Base-by-base conservation (phyloP, 2,888 invertebrate genomes). In the Malthinus seriepunctatus region DNA sequence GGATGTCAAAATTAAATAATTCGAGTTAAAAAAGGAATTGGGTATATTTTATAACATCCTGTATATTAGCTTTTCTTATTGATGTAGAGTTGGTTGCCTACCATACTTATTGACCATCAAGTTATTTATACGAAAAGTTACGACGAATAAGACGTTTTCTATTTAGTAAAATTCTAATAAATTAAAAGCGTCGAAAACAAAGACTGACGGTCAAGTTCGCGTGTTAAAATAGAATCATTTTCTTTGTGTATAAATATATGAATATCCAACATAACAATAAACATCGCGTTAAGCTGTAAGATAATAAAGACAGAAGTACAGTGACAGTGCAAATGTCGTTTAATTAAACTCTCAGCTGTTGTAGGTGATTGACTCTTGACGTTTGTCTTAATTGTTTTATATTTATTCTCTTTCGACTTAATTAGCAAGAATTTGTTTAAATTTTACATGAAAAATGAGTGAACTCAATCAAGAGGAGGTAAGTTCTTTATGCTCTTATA, bases 401-500 rank as follows among this genome's bases (percentile, higher is more conserved):
- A 32, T 23, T 37, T 34, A 38, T 31, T 42, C 38, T 53, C 70
- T 72, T 72, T 39, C 23, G n/a, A 12, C 14, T n/a, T n/a, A 42
- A 15, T 15, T 70, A 70, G 64, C n/a, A 66, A 69, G 69, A 68
- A 69, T 70, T 69, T 59, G 54, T 55, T 49, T 35, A 47, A 46
- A 54, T 53, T 49, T 51, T 46, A 34, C 51, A 60, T 51, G 9
- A 57, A 76, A 71, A 62, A 91, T 91, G 91, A 90, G 90, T 81
- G 93, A 93, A 84, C 82, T 93, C 71, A 90, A 88, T 76, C 91
- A 90, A 79, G 93, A 93, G 81, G 93, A 93, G 89, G 93, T 91
- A 82, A 86, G 87, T 82, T 12, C 23, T 23, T 23, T 23, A 5
- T 23, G 2, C 23, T 23, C 23, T 76, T 68, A 66, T 71, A 68